Evolutionary conservation across 2,797 vertebrate species (phyloP), one percentile per base, ranked within the genome.

Genomic region (Stomatorhinus walkeri): DNA sequence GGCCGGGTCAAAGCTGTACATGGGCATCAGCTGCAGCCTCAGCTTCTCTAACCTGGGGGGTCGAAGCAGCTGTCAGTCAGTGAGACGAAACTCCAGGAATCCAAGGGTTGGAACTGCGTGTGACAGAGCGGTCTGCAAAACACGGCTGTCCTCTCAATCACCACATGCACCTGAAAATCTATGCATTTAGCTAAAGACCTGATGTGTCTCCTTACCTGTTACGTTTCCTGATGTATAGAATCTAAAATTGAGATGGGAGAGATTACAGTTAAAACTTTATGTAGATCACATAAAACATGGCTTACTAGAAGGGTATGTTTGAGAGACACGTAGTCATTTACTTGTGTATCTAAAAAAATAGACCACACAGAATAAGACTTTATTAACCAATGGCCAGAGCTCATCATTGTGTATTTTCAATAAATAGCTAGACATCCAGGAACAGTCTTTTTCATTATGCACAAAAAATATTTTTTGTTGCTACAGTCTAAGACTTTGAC

Each of bases 1-100:
- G 0, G 97, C 97, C 16, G 98, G 98, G 93, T 99, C 98, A 76
- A 99, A 99, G 96, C 96, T 99, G 93, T 99, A 99, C 98, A 99
- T 99, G 89, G 98, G 98, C 98, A 99, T 99, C 89, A 99, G 97
- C 94, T 99, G 98, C 93, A 99, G 98, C 91, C 97, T 96, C 4
- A 99, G 94, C 92, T 99, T 99, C 94, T 99, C 98, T 94, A 99
- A 90, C 94, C 98, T 99, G 93, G 16, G 16, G 22, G 36, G 51
- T 46, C 64, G 43, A 88, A 76, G 24, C 10, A 79, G 72, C 54
- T 16, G n/a, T 36, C 6, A 46, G 56, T 49, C 86, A 0, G 46
- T 48, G 32, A 40, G 51, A 12, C 8, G 1, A 81, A 52, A 48
- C 61, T 12, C 84, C 32, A 52, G 22, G 40, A 9, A 4, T 72